Conservation (phyloP, 2,888 invertebrate species). For the Xestia c-nigrum region DNA sequence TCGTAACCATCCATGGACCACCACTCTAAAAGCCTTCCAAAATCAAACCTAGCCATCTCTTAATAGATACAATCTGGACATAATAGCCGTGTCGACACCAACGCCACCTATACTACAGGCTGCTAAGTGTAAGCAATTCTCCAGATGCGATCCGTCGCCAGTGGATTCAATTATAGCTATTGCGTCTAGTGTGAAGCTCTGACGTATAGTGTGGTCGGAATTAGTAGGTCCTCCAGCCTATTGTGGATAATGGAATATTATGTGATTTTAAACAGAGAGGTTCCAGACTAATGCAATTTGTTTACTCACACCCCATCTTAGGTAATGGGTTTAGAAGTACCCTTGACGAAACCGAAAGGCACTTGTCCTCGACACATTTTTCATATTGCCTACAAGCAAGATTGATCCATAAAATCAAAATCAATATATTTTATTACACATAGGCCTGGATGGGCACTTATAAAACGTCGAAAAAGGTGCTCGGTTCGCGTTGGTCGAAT, state of each 20-base stretch:
- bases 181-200: constrained; percentile 32
- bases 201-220: constrained; percentile 18
- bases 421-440: too few relatives aligned
- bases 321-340: too few relatives aligned
- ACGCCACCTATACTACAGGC: constrained; percentile 12
- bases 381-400: too few relatives aligned
- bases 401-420: too few relatives aligned
- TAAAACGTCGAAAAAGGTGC: too few relatives aligned
- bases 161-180: constrained; percentile 67
- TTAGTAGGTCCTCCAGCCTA: constrained; percentile 25
- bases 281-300: background rate
- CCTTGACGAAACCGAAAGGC: too few relatives aligned
- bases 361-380: too few relatives aligned
- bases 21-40: background rate
- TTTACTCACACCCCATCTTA: background rate
- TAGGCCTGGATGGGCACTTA: too few relatives aligned
- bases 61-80: constrained; percentile 32
- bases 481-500: too few relatives aligned
- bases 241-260: constrained; percentile 19
- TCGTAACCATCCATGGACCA: background rate
- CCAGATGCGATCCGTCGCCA: constrained; percentile 57
- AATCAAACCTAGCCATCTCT: constrained; percentile 27
- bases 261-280: background rate
- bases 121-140: constrained; percentile 63
- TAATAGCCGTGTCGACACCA: constrained; percentile 44